phyloP scores from a whole-genome alignment of 2,797 vertebrate genomes.

The Ctenopoma multispine region DNA sequence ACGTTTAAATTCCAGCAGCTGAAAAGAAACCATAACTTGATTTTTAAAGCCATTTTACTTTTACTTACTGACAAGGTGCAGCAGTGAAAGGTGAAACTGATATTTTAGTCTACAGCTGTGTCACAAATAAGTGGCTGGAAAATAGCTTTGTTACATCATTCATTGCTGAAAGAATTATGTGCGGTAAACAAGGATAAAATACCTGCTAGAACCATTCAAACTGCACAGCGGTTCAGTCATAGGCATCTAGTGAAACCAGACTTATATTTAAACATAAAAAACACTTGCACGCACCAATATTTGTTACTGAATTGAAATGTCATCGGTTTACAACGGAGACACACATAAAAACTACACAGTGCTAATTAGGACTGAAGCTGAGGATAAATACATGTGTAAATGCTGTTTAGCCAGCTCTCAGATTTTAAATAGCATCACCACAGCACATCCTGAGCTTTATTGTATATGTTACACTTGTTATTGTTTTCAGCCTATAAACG shows the following conservation, averaged over 20 bases:
- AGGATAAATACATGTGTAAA: slow-evolving; percentile 3
- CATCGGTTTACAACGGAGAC: slow-evolving; percentile 12
- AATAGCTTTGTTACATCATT: slow-evolving; percentile 34
- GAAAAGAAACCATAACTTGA: slow-evolving; percentile 3
- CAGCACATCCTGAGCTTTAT: neutral
- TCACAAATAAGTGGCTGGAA: slow-evolving; percentile 23
- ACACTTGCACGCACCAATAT: slow-evolving; percentile 20
- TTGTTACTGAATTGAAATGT: neutral
- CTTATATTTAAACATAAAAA: slow-evolving; percentile 23
- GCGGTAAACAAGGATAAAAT: slow-evolving; percentile 24
- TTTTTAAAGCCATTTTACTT: slow-evolving; percentile 16
- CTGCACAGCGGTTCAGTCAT: slow-evolving; percentile 21
- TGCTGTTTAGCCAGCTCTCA: neutral
- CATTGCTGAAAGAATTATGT: slow-evolving; percentile 29
- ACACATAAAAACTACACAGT: slow-evolving; percentile 1
- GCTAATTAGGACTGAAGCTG: neutral
- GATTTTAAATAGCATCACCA: neutral
- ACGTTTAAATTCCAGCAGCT: slow-evolving; percentile 1
- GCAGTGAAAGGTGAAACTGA: slow-evolving; percentile 23
- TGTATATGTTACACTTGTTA: neutral
- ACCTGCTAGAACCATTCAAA: slow-evolving; percentile 28
- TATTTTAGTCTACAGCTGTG: slow-evolving; percentile 22
- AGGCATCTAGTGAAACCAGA: slow-evolving; percentile 26
- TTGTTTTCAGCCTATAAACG: neutral
- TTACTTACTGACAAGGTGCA: slow-evolving; percentile 7